Evolutionary conservation across 2,113 vertebrate genomes (phyloP), one percentile per base, ranked within the genome.

Genomic region (Cyphotilapia sp.): DNA sequence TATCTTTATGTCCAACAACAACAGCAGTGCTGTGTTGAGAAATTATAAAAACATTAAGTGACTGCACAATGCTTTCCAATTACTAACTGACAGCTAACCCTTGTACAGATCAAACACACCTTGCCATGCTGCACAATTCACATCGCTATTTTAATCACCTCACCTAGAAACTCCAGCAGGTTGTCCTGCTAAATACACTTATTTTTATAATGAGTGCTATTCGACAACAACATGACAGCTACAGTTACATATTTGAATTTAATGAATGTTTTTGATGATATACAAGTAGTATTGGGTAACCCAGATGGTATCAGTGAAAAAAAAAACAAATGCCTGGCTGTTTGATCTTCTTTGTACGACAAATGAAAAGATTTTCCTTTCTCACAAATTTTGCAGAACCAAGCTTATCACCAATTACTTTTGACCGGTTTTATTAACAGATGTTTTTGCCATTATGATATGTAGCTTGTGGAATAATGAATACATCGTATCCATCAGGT

Each of bases 271-370:
- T 78, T 49, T 78, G 71, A 31, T 78, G 9, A 49, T 76, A 14
- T 19, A 4, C 24, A 49, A 31, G 16, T 49, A 49, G 0, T 49
- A 31, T 19, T 31, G 24, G 42, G 27, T 78, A 51, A 13, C 27
- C 2, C 24, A 76, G 69, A 49, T 6, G 2, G 42, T 49, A 31
- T 78, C 42, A 78, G 4, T 31, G 9, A 19, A 49, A 49, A 69
- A 9, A 9, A 24, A 1, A 1, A 0, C 22, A 29, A 35, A n/a
- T 1, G 17, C 24, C 42, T 8, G 16, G 1, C 14, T 74, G 22
- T 45, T 45, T 74, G 69, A 74, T 45, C 69, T 45, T 74, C 40
- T 74, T 27, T 27, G 66, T 24, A 45, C 2, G 2, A 12, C 24
- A 47, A 76, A 76, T 47, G 22, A 74, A 74, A 74, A 45, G 13